Base-by-base conservation (phyloP, 2,113 vertebrate genomes). In the Gavia stellata region DNA sequence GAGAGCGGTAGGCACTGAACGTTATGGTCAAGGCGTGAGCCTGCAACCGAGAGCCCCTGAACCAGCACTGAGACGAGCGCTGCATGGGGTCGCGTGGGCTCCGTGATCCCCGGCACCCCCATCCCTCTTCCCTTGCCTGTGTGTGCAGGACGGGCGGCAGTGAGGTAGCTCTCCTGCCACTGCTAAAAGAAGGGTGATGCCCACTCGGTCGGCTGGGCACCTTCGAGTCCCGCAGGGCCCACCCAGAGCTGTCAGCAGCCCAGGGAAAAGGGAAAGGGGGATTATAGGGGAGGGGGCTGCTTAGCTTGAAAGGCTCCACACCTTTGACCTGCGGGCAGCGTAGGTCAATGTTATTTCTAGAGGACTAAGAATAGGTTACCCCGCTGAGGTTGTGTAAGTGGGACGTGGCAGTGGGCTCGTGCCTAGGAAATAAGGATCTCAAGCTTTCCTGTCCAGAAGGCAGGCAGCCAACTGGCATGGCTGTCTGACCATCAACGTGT, bases 11-110 rank as follows among this genome's bases (percentile, higher is more conserved):
- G 42, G 14, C 21, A 24, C 47, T 36, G 45, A 36, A 62, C 85
- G 4, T 52, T 72, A 72, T 6, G 18, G 34, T 71, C 36, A 55
- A 56, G 28, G 23, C 29, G 71, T 16, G 45, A 44, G 23, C 14
- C 38, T 83, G 45, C 15, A 71, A 67, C 18, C 19, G 29, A 26
- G 9, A 47, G 10, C 6, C 18, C 25, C 65, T 75, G 29, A 42
- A 86, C 47, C 3, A n/a, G 56, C 17, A 2, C 23, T 18, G 44
- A 24, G 17, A n/a, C n/a, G 23, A 45, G 21, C 13, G 4, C 16
- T 73, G 40, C 0, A 0, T n/a, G 63, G 36, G 19, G 8, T 50
- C 0, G 0, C 3, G 5, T 8, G 40, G 34, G 29, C n/a, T 67
- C 66, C 59, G 31, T 49, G 29, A 34, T 50, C 9, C 38, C 21